These are phyloP conservation scores for Campoletis raptor DNA, from an alignment of 2,888 invertebrate genomes.

Conservation along the genomic window DNA sequence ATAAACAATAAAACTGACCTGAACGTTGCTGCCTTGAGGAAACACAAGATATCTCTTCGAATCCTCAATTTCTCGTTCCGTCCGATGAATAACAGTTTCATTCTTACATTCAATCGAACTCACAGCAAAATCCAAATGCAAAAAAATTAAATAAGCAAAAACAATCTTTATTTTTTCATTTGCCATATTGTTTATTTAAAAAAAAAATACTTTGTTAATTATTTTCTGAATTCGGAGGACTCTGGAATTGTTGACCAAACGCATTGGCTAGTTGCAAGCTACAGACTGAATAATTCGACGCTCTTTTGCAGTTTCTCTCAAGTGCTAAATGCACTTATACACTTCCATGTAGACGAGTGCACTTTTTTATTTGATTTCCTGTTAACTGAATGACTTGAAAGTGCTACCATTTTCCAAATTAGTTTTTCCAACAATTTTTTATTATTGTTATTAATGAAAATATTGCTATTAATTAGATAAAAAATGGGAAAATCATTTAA, in stretches of 20 bases:
- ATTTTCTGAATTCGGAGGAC: background rate
- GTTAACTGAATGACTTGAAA: constrained; percentile 37
- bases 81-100: constrained; percentile 28
- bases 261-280: constrained; percentile 39
- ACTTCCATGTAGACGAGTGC: background rate
- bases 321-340: constrained; percentile 33
- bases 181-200: constrained; percentile 22
- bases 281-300: constrained; percentile 46
- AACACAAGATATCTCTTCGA: constrained; percentile 86
- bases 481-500: background rate
- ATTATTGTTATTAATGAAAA: background rate
- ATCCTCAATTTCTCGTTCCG: constrained; percentile 80
- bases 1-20: constrained; percentile 85
- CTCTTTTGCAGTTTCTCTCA: constrained; percentile 22
- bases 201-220: background rate
- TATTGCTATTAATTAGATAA: background rate
- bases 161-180: constrained; percentile 29
- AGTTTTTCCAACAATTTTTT: background rate
- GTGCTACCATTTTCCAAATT: background rate
- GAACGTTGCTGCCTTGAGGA: constrained; percentile 88
- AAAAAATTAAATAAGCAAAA: constrained; percentile 15
- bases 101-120: constrained; percentile 20
- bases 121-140: background rate
- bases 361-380: constrained; percentile 13
- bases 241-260: constrained; percentile 8